These are phyloP conservation scores for Bolinopsis microptera DNA, from an alignment of 37 sponge, comb jelly and placozoan genomes.

Conservation along the genomic window DNA sequence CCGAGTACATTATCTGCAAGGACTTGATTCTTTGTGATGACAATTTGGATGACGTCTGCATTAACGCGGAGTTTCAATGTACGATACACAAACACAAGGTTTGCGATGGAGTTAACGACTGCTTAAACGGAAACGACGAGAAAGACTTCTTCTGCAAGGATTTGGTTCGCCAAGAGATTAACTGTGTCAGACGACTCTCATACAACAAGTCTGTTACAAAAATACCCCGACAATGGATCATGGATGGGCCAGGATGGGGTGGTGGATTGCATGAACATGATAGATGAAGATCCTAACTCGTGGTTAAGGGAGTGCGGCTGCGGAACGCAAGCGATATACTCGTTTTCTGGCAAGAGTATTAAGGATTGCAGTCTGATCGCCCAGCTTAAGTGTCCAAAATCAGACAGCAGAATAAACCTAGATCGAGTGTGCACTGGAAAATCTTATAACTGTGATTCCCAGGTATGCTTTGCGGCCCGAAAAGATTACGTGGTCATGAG, in stretches of 20 bases:
- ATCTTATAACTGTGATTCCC: background rate
- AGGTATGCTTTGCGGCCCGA: background rate
- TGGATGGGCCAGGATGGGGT: slow-evolving; percentile 34
- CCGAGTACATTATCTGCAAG: background rate
- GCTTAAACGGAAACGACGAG: background rate
- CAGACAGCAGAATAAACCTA: background rate
- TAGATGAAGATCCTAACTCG: background rate
- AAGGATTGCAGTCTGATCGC: background rate
- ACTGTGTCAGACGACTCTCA: background rate
- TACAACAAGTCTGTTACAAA: background rate
- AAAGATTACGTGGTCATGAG: background rate
- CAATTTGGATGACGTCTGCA: background rate
- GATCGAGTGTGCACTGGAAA: background rate
- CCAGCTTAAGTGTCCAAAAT: background rate
- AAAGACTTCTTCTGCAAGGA: background rate
- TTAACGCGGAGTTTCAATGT: background rate
- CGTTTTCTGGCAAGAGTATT: background rate
- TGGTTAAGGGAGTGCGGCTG: background rate
- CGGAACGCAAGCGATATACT: background rate
- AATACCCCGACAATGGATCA: background rate
- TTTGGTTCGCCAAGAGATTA: background rate
- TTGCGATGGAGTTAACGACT: background rate
- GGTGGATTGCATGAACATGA: background rate
- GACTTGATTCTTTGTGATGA: background rate
- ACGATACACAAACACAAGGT: slow-evolving; percentile 20